phyloP scores from a whole-genome alignment of 2,113 vertebrate genomes.

The Donacobius atricapilla region DNA sequence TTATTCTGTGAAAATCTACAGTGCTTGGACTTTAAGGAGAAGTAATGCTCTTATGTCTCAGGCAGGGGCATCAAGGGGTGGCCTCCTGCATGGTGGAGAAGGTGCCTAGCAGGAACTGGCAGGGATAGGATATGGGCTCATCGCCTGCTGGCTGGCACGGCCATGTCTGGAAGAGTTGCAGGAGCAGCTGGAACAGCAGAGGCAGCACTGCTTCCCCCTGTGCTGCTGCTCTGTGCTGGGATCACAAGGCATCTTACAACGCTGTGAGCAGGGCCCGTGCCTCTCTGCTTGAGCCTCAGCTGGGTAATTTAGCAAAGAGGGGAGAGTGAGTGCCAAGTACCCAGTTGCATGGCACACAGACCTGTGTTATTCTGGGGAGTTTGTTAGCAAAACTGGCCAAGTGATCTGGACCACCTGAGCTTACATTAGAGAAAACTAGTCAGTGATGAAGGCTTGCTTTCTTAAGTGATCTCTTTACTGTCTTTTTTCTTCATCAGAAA shows the following conservation, averaged over 20 bases:
- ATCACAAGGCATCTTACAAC: fast-evolving
- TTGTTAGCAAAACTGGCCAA: neutral
- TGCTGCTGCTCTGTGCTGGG: fast-evolving
- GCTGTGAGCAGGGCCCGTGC: fast-evolving
- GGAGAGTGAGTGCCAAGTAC: neutral
- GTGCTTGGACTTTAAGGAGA: neutral
- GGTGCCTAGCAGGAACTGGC: fast-evolving
- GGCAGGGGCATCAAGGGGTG: neutral
- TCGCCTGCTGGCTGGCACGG: fast-evolving
- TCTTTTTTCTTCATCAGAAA: neutral
- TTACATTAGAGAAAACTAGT: neutral
- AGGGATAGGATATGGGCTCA: fast-evolving
- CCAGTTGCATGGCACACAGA: fast-evolving
- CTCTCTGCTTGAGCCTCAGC: neutral
- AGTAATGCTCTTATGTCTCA: neutral
- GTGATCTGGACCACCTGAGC: neutral
- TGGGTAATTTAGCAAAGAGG: neutral
- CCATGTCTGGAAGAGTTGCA: neutral
- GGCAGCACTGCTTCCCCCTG: neutral
- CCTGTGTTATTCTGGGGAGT: neutral
- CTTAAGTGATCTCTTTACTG: neutral
- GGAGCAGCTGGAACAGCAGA: neutral
- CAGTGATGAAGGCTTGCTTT: neutral
- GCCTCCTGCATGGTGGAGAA: neutral
- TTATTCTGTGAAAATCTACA: neutral